Conservation (phyloP, 2,888 invertebrate species). For the Arrhopalites spinosus region DNA sequence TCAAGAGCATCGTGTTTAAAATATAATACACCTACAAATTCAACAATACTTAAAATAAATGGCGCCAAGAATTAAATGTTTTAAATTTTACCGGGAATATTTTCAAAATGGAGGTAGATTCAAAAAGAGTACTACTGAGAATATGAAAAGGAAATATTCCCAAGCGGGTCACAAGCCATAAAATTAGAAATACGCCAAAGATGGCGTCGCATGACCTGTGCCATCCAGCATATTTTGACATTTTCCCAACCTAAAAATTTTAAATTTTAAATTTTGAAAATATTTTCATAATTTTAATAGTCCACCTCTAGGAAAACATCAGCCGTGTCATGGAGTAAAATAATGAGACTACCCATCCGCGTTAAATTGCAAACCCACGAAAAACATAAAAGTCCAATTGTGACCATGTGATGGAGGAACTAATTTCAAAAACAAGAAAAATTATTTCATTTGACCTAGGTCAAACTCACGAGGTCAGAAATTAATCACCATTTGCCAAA, state of each 20-base stretch:
- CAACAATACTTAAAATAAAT: no score
- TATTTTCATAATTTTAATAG: background rate
- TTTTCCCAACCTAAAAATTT: constrained; percentile 77
- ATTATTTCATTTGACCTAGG: no score
- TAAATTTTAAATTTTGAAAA: background rate
- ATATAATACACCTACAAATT: constrained; percentile 71
- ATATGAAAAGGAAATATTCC: constrained; percentile 83
- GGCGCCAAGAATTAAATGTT: no score
- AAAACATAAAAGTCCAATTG: constrained; percentile 82
- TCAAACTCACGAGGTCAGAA: no score
- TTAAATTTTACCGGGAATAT: constrained; percentile 76
- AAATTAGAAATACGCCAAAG: constrained; percentile 84
- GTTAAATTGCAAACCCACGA: constrained; percentile 95
- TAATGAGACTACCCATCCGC: constrained; percentile 85
- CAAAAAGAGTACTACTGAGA: constrained; percentile 81
- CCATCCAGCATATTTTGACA: constrained; percentile 89
- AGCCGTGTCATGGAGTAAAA: constrained; percentile 84
- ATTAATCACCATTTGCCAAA: constrained; percentile 78
- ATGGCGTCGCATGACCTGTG: constrained; percentile 85
- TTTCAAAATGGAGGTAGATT: constrained; percentile 79
- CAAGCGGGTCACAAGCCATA: constrained; percentile 90
- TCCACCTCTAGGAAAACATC: constrained; percentile 84
- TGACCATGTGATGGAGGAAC: constrained; percentile 95
- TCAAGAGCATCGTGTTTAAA: constrained; percentile 81
- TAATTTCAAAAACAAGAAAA: no score